A percentile compares a stretch with the other conserved stretches of the same genome.
Evolutionary conservation across 2,888 invertebrate species (phyloP).

Genomic region (Philereme vetulata): DNA sequence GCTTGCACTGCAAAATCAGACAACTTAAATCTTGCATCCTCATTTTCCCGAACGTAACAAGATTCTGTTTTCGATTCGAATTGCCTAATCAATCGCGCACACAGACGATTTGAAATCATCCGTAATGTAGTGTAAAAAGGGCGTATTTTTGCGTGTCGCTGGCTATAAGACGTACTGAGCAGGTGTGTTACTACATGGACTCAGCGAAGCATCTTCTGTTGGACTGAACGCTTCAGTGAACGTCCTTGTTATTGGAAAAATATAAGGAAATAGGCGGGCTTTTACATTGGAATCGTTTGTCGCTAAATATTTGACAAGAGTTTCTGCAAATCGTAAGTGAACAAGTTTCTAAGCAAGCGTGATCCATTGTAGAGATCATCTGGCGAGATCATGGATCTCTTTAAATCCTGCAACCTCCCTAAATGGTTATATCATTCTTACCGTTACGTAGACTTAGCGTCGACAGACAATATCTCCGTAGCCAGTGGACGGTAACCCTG

Average conservation of each 20-base stretch:
- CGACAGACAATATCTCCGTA: too few species aligned
- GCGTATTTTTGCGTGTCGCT: conserved; percentile 22
- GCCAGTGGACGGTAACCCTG: too few species aligned
- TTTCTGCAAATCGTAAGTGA: too few species aligned
- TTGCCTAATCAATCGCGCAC: conserved; percentile 26
- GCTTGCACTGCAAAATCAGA: conserved; percentile 28
- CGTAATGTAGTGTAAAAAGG: conserved; percentile 22
- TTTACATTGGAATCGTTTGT: conserved; percentile 23
- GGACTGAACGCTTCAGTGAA: conserved; percentile 31
- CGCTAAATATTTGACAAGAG: not conserved
- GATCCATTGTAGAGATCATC: too few species aligned
- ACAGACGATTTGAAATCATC: conserved; percentile 15
- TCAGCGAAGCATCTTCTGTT: conserved; percentile 31
- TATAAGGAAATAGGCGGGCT: conserved; percentile 25
- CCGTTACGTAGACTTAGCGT: too few species aligned
- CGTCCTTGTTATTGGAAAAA: conserved; percentile 34
- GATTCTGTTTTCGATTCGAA: conserved; percentile 26
- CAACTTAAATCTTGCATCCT: conserved; percentile 25
- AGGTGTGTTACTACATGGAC: conserved; percentile 33
- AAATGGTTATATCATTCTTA: too few species aligned
- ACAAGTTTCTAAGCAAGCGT: too few species aligned
- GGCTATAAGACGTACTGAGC: conserved; percentile 28
- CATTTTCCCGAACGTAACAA: conserved; percentile 26
- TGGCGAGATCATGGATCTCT: too few species aligned
- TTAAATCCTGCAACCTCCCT: too few species aligned